phyloP scores from a whole-genome alignment of 2,797 vertebrate genomes.

The Peromyscus aztecus region DNA sequence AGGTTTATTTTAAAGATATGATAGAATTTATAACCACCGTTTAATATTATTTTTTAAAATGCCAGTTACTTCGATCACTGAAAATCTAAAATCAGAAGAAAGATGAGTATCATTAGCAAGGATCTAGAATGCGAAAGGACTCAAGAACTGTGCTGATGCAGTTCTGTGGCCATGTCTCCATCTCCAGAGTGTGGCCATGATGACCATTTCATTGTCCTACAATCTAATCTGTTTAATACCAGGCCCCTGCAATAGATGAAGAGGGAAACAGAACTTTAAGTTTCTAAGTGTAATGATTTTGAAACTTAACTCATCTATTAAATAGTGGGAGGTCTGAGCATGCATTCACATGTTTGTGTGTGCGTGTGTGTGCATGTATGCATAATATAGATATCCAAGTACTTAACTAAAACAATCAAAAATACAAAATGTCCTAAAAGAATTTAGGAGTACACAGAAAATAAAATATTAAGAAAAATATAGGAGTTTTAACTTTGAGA shows the following conservation, averaged over 20 bases:
- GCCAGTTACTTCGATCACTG: background rate
- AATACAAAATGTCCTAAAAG: background rate
- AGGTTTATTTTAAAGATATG: constrained; percentile 47
- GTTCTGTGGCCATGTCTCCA: background rate
- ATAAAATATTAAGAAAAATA: background rate
- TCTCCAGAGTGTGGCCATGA: background rate
- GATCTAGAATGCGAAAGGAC: background rate
- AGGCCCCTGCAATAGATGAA: background rate
- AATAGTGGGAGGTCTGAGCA: background rate
- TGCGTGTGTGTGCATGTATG: background rate
- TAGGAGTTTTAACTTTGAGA: background rate
- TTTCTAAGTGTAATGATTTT: background rate
- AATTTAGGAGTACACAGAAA: background rate
- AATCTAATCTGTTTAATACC: background rate
- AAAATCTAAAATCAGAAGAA: constrained; percentile 23
- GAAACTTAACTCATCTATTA: background rate
- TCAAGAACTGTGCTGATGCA: background rate
- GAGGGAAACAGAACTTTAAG: background rate
- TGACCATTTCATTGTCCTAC: background rate
- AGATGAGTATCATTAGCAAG: background rate
- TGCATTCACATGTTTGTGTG: background rate
- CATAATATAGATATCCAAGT: background rate
- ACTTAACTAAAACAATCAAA: background rate
- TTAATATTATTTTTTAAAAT: constrained; percentile 21
- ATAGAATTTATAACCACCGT: constrained; percentile 35